Conservation (phyloP, 2,113 vertebrate species). For the Colius striatus region DNA sequence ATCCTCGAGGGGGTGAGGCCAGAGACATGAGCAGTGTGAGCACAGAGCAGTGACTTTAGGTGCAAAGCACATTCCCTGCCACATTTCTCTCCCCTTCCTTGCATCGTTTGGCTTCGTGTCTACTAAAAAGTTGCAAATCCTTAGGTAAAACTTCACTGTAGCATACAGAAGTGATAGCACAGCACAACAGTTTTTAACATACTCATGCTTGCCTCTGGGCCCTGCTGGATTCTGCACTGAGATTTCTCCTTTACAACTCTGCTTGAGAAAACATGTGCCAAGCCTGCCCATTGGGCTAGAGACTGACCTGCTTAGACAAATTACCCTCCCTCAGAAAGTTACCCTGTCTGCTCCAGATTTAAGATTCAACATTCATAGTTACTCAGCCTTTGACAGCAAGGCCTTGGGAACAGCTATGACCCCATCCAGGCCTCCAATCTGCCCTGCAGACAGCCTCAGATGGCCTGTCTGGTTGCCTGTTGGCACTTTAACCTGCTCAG, state of each 20-base stretch:
- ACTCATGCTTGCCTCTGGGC: accelerated
- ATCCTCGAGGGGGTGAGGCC: background rate
- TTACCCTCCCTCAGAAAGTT: background rate
- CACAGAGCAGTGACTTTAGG: accelerated
- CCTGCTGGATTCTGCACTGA: background rate
- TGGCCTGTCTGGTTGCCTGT: background rate
- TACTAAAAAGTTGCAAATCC: background rate
- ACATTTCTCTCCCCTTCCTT: accelerated
- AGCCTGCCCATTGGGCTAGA: background rate
- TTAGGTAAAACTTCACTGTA: background rate
- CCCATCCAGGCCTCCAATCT: background rate
- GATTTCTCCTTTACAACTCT: accelerated
- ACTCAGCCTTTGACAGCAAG: background rate
- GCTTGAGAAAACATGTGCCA: accelerated
- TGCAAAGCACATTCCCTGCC: accelerated
- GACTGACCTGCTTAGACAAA: background rate
- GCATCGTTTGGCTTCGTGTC: background rate
- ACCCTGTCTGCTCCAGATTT: background rate
- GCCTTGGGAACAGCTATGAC: background rate
- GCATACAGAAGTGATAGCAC: accelerated
- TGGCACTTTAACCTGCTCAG: background rate
- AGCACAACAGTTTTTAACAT: no score
- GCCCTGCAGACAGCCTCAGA: background rate
- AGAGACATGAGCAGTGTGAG: background rate
- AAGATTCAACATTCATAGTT: background rate